Conservation (phyloP, 2,113 vertebrate species). For the Mesocricetus auratus region DNA sequence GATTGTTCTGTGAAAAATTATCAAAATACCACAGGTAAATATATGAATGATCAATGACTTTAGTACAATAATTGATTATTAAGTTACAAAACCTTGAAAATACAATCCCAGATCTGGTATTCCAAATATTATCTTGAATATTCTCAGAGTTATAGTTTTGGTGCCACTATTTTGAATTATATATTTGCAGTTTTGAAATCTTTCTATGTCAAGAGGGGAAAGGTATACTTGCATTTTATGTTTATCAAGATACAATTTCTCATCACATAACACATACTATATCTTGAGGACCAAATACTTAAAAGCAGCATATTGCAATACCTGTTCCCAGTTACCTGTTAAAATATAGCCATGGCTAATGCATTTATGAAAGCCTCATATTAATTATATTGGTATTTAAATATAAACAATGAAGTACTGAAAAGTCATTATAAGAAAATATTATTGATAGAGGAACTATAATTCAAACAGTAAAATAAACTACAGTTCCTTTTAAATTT, state of each 20-base stretch:
- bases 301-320: not conserved
- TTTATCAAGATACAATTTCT: not conserved
- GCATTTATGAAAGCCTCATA: not conserved
- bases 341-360: not conserved
- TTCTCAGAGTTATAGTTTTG: not conserved
- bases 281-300: not conserved
- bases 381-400: not conserved
- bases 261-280: not conserved
- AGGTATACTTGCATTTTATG: not conserved
- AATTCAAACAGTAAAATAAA: not conserved
- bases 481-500: not conserved
- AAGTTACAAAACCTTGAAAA: not conserved
- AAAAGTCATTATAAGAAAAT: not conserved
- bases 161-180: not conserved
- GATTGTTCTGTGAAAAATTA: not conserved
- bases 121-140: not conserved
- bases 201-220: not conserved
- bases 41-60: not conserved
- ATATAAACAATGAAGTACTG: not conserved
- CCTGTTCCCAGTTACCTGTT: not conserved
- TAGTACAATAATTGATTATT: not conserved
- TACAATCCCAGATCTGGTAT: not conserved
- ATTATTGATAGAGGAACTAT: not conserved
- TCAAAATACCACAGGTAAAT: not conserved
- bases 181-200: not conserved